Conservation (phyloP, 2,797 vertebrate genomes). For the Microcaecilia unicolor region DNA sequence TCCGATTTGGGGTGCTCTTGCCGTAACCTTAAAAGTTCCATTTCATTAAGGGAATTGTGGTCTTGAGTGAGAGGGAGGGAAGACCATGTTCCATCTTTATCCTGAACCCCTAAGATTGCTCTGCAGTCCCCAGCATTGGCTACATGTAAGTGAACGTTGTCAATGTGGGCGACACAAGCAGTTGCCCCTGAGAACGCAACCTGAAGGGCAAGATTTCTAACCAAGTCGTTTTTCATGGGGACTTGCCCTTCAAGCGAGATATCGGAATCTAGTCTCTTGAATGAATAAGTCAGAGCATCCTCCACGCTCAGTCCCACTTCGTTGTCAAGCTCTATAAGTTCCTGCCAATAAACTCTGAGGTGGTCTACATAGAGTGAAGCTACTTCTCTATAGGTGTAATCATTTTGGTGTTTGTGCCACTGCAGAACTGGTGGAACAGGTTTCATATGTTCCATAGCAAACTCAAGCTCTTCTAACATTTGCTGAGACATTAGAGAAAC, state of each 20-base stretch:
- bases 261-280: conserved; percentile 81
- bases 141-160: conserved; percentile 67
- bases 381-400: conserved; percentile 71
- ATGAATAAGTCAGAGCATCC: conserved; percentile 75
- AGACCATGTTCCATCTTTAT: conserved; percentile 75
- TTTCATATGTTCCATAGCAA: conserved; percentile 66
- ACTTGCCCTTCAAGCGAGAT: conserved; percentile 89
- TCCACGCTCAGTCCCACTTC: conserved; percentile 59
- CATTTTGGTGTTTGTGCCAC: conserved; percentile 76
- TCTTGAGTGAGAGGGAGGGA: conserved; percentile 77
- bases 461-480: conserved; percentile 76
- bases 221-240: conserved; percentile 66
- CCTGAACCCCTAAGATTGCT: conserved; percentile 74
- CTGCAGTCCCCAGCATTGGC: conserved; percentile 86
- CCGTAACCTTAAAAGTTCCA: conserved; percentile 71
- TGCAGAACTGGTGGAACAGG: conserved; percentile 76
- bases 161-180: conserved; percentile 80
- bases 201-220: conserved; percentile 78
- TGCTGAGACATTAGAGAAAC: conserved; percentile 79
- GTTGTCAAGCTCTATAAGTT: conserved; percentile 70
- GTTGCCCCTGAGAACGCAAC: conserved; percentile 87
- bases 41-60: conserved; percentile 72
- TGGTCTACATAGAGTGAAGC: conserved; percentile 74
- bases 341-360: conserved; percentile 90
- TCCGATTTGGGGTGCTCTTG: conserved; percentile 76